Evolutionary conservation across 2,888 invertebrate species (phyloP).

Genomic region (Arenicola marina): DNA sequence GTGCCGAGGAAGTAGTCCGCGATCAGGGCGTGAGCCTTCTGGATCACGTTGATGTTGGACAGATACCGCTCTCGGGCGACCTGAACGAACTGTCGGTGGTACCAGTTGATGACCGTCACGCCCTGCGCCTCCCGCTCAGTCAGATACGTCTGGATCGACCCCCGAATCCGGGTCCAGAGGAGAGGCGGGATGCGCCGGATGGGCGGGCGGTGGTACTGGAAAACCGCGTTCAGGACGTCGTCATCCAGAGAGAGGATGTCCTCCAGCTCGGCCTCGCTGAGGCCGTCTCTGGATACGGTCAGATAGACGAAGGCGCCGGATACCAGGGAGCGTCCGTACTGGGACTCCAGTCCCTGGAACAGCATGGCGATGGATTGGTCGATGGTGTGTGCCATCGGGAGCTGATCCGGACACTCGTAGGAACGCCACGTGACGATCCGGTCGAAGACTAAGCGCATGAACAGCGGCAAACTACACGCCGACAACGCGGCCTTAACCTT

Average conservation of each 20-base stretch:
- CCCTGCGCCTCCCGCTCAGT: slow-evolving; percentile 9
- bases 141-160: slow-evolving; percentile 6
- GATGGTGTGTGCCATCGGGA: slow-evolving; percentile 8
- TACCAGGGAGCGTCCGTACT: slow-evolving; percentile 24
- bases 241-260: slow-evolving; percentile 14
- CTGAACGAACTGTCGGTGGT: slow-evolving; percentile 16
- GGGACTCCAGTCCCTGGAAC: slow-evolving; percentile 23
- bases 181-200: slow-evolving; percentile 15
- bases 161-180: slow-evolving; percentile 10
- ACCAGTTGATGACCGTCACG: slow-evolving; percentile 4
- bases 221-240: slow-evolving; percentile 6
- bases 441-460: slow-evolving; percentile 22
- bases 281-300: slow-evolving; percentile 21
- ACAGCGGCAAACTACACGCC: slow-evolving; percentile 28
- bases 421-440: slow-evolving; percentile 23
- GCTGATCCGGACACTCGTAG: slow-evolving; percentile 6
- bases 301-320: slow-evolving; percentile 22
- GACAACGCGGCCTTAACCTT: slow-evolving; percentile 12
- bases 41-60: slow-evolving; percentile 89
- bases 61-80: slow-evolving; percentile 67
- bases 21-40: slow-evolving; percentile 77
- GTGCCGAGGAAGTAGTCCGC: neutral
- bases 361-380: slow-evolving; percentile 17
- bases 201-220: slow-evolving; percentile 7
- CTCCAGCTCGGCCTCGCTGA: slow-evolving; percentile 23